Evolutionary conservation across 2,113 vertebrate species (phyloP).

Genomic region (Hemiprocne comata): DNA sequence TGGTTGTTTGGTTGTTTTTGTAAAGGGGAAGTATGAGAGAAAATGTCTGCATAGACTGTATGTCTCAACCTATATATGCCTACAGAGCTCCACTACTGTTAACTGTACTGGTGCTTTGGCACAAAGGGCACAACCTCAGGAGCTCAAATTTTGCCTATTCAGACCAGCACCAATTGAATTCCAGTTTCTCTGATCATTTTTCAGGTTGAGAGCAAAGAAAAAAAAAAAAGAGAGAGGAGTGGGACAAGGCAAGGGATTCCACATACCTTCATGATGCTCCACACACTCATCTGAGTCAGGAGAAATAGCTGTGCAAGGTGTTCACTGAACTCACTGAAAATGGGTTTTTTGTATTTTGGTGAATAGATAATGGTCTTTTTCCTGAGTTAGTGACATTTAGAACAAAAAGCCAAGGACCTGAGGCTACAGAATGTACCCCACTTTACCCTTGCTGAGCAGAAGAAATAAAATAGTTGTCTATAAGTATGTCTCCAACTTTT

Average conservation of each 20-base stretch:
- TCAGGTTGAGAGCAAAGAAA: not conserved
- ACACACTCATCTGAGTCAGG: not conserved
- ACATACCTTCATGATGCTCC: not conserved
- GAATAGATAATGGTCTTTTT: not conserved
- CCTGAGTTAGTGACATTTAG: not conserved
- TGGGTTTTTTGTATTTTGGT: not conserved
- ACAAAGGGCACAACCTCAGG: not conserved
- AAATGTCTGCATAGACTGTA: not conserved
- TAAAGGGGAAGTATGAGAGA: not conserved
- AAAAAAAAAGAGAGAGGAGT: not conserved
- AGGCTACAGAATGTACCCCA: not conserved
- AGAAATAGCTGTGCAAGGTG: not conserved
- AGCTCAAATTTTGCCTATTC: not conserved
- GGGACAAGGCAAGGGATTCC: not conserved
- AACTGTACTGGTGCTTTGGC: not conserved
- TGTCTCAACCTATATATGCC: fast-evolving
- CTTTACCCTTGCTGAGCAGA: not conserved
- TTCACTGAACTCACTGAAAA: not conserved
- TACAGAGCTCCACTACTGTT: fast-evolving
- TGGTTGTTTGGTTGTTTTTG: not conserved
- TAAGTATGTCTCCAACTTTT: not conserved
- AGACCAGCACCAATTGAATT: not conserved
- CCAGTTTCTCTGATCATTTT: not conserved
- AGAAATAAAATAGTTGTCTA: not conserved
- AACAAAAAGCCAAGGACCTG: not conserved